Base-by-base conservation (phyloP, 2,113 vertebrate species). In the Synodontis membranacea region DNA sequence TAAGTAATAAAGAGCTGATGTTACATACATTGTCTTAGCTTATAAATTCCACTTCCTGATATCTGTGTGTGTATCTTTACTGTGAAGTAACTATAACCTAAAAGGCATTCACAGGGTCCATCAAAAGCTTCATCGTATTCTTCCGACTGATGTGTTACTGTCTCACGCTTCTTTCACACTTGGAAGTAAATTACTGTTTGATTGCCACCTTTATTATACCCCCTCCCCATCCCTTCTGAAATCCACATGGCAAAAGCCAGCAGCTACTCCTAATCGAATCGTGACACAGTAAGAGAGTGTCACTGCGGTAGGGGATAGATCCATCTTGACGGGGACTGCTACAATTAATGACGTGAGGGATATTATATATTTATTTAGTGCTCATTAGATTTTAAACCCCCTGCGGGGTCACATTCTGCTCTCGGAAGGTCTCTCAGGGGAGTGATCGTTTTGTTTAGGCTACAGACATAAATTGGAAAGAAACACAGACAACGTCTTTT, bases 351-450 rank as follows among this genome's bases (percentile, higher is more conserved):
- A 93, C 91, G 90, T 91, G 91, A 90, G 90, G 90, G n/a, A 91
- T 85, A 89, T 93, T 93, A 93, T 94, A 93, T 93, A 94, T 94
- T 95, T 94, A 94, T 94, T 93, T 93, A 90, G 80, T 68, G 92
- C 92, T 95, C 93, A 94, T 94, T 94, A 94, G 91, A 91, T 93
- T 92, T 91, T 87, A 91, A 80, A 80, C 86, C 89, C 92, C 89
- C 93, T 8, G 89, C 91, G 91, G 93, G 89, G 88, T 83, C 84
- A 58, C 91, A 91, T 91, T 88, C 90, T 90, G 87, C 80, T 91
- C 90, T 84, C 84, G 89, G 91, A 79, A 68, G 85, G 88, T 56
- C 79, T 87, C 88, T 91, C 92, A 78, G 14, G 88, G 89, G 94
- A 94, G 88, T 86, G 2, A 88, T 90, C 82, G 74, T 72, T 94